These are phyloP conservation scores for Romanogobio albipinnatus DNA, from an alignment of 2,113 vertebrate genomes.

Conservation along the genomic window DNA sequence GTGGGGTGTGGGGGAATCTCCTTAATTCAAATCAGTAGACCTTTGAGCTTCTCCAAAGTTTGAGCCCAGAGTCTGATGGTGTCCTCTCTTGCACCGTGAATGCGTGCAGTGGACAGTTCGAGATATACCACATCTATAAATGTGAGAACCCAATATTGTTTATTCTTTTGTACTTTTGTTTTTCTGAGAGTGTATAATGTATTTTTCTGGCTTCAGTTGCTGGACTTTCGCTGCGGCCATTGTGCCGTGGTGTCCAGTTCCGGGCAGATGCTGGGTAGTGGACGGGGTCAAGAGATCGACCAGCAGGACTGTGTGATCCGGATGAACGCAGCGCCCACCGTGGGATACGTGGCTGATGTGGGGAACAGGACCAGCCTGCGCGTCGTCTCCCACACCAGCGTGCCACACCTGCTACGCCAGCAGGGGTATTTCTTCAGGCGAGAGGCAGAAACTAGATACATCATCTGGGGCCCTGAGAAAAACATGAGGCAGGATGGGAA, in stretches of 20 bases:
- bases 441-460: conserved; percentile 79
- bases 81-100: not conserved
- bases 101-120: not conserved
- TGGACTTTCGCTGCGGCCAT: conserved; percentile 71
- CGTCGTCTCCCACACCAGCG: conserved; percentile 91
- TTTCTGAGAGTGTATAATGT: not conserved
- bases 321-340: conserved; percentile 92
- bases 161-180: not conserved
- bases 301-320: conserved; percentile 83
- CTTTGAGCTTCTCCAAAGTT: not conserved
- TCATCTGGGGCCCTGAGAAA: conserved; percentile 90
- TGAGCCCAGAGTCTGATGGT: not conserved
- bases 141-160: not conserved
- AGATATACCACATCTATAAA: not conserved
- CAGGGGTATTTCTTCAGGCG: conserved; percentile 84
- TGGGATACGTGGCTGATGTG: conserved; percentile 85
- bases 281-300: conserved; percentile 81
- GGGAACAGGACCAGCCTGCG: conserved; percentile 83
- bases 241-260: conserved; percentile 95
- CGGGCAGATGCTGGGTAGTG: conserved; percentile 89
- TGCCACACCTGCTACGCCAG: conserved; percentile 83
- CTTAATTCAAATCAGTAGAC: too few relatives aligned
- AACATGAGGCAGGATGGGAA: conserved; percentile 84
- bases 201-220: conserved; percentile 58
- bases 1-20: too few relatives aligned